Percentiles rank a stretch among this genome's conserved stretches.
phyloP scores from a whole-genome alignment of 2,888 invertebrate species.

The Parelbella ahira region DNA sequence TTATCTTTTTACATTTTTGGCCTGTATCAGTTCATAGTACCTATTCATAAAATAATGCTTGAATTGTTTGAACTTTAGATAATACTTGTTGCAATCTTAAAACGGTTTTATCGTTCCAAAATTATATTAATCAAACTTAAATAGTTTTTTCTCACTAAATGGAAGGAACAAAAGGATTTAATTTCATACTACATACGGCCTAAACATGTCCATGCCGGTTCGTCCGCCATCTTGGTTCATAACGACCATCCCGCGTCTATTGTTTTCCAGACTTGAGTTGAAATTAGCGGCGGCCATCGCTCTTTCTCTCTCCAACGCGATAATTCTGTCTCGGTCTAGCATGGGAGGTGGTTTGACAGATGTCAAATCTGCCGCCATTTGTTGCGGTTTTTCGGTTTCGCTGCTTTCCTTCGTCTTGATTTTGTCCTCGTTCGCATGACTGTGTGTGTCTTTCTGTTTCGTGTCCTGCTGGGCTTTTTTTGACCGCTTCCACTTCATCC shows the following conservation, averaged over 20 bases:
- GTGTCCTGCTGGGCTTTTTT: conserved; percentile 97
- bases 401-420: conserved; percentile 50
- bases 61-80: background rate
- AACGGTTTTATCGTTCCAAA: too few species aligned
- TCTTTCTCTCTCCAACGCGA: conserved; percentile 68
- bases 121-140: too few species aligned
- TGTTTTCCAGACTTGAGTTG: conserved; percentile 75
- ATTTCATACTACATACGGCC: conserved; percentile 78
- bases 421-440: conserved; percentile 59
- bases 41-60: conserved; percentile 5
- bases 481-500: conserved; percentile 99
- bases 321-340: conserved; percentile 73
- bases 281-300: conserved; percentile 76
- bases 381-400: conserved; percentile 53
- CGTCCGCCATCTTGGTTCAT: conserved; percentile 71
- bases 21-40: conserved; percentile 39
- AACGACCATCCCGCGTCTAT: conserved; percentile 66
- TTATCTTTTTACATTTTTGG: conserved; percentile 35
- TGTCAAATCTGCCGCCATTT: conserved; percentile 67
- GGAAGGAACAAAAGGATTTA: conserved; percentile 35
- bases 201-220: conserved; percentile 70
- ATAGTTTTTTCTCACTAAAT: too few species aligned
- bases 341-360: conserved; percentile 69
- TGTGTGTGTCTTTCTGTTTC: conserved; percentile 75
- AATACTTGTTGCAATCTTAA: too few species aligned